These are phyloP conservation scores for Ia io DNA, from an alignment of 2,113 vertebrate genomes.

Conservation along the genomic window DNA sequence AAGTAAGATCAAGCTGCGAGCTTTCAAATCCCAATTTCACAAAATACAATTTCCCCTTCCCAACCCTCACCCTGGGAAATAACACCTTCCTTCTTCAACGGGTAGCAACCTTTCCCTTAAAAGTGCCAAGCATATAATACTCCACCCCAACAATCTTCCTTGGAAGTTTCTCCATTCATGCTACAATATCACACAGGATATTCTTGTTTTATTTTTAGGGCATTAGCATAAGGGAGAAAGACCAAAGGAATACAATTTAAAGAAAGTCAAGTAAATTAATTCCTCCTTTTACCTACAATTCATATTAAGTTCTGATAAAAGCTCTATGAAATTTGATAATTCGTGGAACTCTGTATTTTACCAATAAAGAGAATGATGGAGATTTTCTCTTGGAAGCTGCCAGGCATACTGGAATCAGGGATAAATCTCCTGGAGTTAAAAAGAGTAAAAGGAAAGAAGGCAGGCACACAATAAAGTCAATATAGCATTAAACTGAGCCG, in stretches of 20 bases:
- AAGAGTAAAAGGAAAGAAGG: not conserved
- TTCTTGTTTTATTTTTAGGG: not conserved
- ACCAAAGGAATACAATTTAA: not conserved
- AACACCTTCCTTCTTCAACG: not conserved
- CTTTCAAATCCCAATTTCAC: not conserved
- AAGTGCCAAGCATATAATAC: not conserved
- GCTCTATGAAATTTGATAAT: not conserved
- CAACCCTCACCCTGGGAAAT: not conserved
- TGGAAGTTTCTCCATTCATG: not conserved
- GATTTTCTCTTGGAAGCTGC: constrained; percentile 27
- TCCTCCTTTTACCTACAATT: not conserved
- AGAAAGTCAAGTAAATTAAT: constrained; percentile 4
- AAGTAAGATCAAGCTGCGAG: not conserved
- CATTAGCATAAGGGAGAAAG: not conserved
- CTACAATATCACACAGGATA: not conserved
- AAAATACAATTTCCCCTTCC: not conserved
- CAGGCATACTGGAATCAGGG: not conserved
- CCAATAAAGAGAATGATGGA: not conserved
- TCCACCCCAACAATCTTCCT: not conserved
- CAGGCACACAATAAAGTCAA: not conserved
- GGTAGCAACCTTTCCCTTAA: not conserved
- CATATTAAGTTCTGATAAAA: not conserved
- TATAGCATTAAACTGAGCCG: not conserved
- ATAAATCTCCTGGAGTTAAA: not conserved
- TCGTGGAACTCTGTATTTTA: not conserved